Conservation (phyloP, 2,113 vertebrate genomes). For the Ictalurus furcatus region DNA sequence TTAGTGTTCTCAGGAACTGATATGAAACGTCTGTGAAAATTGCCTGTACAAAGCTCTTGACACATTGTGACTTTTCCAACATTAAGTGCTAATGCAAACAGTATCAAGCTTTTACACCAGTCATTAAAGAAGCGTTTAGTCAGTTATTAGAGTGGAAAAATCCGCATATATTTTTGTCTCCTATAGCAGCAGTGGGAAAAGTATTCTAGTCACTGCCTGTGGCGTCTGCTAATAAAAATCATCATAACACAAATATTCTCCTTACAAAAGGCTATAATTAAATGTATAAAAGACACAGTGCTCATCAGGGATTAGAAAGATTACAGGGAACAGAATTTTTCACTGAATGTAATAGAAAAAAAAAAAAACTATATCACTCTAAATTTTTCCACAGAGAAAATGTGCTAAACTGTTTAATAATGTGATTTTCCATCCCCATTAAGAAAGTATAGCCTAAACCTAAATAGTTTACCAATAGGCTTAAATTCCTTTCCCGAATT, state of each 20-base stretch:
- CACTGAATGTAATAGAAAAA: background rate
- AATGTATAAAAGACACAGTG: background rate
- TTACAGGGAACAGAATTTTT: constrained; percentile 3
- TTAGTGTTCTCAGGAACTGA: constrained; percentile 71
- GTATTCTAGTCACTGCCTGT: constrained; percentile 57
- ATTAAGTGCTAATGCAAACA: constrained; percentile 38
- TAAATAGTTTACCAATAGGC: background rate
- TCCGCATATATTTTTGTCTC: constrained; percentile 25
- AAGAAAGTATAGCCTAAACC: background rate
- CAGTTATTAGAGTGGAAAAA: constrained; percentile 55
- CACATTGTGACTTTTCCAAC: constrained; percentile 36
- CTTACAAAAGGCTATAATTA: constrained; percentile 13
- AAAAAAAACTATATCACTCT: background rate
- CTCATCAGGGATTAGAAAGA: background rate
- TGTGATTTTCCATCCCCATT: background rate
- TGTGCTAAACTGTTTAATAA: background rate
- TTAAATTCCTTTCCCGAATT: background rate
- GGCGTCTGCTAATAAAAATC: constrained; percentile 45
- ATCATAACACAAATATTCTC: constrained; percentile 60
- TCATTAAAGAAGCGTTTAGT: constrained; percentile 41
- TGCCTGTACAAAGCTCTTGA: constrained; percentile 51
- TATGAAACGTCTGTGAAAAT: constrained; percentile 64
- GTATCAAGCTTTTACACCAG: constrained; percentile 40
- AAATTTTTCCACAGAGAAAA: background rate
- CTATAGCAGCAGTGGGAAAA: constrained; percentile 39